These are phyloP conservation scores for Holacanthella duospinosa DNA, from an alignment of 2,888 invertebrate genomes.

Conservation along the genomic window DNA sequence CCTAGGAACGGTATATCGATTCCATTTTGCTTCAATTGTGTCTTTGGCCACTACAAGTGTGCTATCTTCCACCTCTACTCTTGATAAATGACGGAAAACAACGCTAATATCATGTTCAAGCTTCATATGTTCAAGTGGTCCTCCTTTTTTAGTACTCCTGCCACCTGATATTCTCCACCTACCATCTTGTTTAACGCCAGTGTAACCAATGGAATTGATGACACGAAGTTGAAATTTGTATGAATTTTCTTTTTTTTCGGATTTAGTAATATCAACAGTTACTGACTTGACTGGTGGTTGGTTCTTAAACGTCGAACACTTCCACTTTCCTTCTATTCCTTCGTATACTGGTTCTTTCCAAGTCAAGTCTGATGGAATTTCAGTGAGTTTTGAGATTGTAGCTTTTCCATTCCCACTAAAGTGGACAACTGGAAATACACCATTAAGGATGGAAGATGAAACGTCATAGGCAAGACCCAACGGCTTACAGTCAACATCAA, in stretches of 20 bases:
- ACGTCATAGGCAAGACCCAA: conserved; percentile 13
- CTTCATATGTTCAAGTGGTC: conserved; percentile 9
- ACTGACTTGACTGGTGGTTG: background rate
- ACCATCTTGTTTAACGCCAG: background rate
- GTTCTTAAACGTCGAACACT: background rate
- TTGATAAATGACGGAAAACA: background rate
- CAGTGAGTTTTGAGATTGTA: conserved; percentile 1
- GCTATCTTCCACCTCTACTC: background rate
- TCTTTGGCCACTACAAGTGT: background rate
- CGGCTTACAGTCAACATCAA: conserved; percentile 9
- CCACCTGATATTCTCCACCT: conserved; percentile 1
- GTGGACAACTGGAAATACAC: conserved; percentile 7
- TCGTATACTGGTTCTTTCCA: background rate
- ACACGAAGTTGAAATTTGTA: conserved; percentile 4
- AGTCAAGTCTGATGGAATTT: background rate
- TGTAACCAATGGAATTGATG: conserved; percentile 4
- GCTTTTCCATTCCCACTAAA: conserved; percentile 10
- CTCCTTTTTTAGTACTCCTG: conserved; percentile 11
- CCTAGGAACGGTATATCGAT: background rate
- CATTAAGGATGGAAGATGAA: background rate
- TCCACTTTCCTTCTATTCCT: conserved; percentile 12
- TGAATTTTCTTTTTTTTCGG: background rate
- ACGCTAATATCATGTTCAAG: conserved; percentile 7
- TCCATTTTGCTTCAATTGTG: background rate
- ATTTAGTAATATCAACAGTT: background rate